A percentile compares a stretch with the other conserved stretches of the same genome.
Evolutionary conservation across 2,797 vertebrate species (phyloP).

Genomic region (Nannoperca australis): DNA sequence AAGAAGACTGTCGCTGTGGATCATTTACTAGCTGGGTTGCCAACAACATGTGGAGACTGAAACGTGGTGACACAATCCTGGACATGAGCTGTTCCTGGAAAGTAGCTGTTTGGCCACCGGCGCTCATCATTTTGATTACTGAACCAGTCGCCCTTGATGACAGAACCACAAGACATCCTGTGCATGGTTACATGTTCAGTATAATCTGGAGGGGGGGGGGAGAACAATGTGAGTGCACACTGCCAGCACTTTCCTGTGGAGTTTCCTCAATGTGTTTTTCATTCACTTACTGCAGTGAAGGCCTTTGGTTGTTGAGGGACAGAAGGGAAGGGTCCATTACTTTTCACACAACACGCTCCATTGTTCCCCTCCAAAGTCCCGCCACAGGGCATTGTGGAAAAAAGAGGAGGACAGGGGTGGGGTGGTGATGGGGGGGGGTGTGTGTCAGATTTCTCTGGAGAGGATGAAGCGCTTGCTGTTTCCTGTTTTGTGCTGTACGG

Average conservation of each 20-base stretch:
- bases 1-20: conserved; percentile 23
- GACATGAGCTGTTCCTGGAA: conserved; percentile 39
- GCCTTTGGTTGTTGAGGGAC: conserved; percentile 45
- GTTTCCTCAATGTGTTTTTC: conserved; percentile 67
- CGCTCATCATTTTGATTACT: conserved; percentile 15
- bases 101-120: not conserved
- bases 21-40: conserved; percentile 9
- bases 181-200: not conserved
- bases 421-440: conserved; percentile 12
- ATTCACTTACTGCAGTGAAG: conserved; percentile 34
- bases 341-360: conserved; percentile 78
- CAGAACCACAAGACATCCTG: conserved; percentile 32
- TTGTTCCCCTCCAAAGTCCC: conserved; percentile 75
- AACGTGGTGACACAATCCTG: conserved; percentile 20
- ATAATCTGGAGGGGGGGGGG: not conserved
- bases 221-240: conserved; percentile 25
- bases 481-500: conserved; percentile 77
- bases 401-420: conserved; percentile 42
- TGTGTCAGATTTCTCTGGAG: conserved; percentile 75
- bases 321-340: conserved; percentile 62
- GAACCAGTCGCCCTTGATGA: not conserved
- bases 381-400: conserved; percentile 71
- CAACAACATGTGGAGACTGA: conserved; percentile 14
- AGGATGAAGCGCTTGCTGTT: conserved; percentile 75
- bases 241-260: conserved; percentile 46